These are phyloP conservation scores for Diceros bicornis DNA, from an alignment of 2,797 vertebrate species.

Conservation along the genomic window DNA sequence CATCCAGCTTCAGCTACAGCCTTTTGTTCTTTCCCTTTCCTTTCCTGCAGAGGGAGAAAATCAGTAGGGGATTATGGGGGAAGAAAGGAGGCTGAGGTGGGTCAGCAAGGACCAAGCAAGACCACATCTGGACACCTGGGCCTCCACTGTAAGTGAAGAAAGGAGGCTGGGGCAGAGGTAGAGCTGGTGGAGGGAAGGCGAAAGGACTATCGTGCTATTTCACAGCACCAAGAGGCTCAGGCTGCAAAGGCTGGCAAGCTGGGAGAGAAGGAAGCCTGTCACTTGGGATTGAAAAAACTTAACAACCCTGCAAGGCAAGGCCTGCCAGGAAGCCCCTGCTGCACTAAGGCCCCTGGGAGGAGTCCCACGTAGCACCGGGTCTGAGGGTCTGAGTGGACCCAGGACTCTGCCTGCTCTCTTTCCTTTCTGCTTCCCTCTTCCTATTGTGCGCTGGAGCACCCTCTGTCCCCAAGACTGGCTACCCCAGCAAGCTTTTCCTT, in stretches of 20 bases:
- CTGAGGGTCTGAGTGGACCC: neutral
- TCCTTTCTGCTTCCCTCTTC: neutral
- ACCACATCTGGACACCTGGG: neutral
- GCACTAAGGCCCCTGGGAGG: neutral
- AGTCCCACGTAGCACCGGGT: neutral
- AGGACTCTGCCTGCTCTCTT: neutral
- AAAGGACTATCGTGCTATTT: too few species aligned
- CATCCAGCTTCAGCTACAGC: neutral
- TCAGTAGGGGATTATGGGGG: neutral
- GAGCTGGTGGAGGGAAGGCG: neutral
- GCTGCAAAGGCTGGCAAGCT: neutral
- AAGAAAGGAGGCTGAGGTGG: neutral
- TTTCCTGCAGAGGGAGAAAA: neutral
- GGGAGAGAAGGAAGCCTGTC: neutral
- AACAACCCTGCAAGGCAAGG: neutral
- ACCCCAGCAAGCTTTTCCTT: neutral
- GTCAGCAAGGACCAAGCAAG: neutral
- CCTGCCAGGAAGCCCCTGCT: neutral
- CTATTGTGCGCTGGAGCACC: neutral
- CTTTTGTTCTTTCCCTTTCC: neutral
- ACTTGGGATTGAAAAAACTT: rapidly evolving
- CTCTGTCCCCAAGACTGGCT: neutral
- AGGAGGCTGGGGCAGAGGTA: neutral
- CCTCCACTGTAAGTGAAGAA: neutral
- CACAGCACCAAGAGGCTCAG: neutral